These are phyloP conservation scores for Ondatra zibethicus DNA, from an alignment of 2,113 vertebrate species.

Conservation along the genomic window DNA sequence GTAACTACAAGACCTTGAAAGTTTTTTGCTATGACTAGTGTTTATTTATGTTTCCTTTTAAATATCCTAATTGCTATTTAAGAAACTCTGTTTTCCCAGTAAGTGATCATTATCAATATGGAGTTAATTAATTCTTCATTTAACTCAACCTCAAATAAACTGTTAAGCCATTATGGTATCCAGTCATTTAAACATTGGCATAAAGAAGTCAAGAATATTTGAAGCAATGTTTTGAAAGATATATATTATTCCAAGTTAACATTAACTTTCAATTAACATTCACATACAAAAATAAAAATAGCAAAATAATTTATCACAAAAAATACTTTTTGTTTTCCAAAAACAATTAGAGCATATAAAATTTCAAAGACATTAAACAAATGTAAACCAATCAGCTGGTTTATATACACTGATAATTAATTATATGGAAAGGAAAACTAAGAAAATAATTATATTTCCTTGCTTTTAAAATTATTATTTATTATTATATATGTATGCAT, in stretches of 20 bases:
- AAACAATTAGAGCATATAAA: not conserved
- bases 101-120: not conserved
- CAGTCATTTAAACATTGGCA: not conserved
- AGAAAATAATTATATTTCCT: not conserved
- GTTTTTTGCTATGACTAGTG: not conserved
- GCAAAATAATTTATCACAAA: not conserved
- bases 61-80: not conserved
- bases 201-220: not conserved
- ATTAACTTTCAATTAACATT: not conserved
- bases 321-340: not conserved
- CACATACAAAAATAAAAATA: not conserved
- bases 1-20: not conserved
- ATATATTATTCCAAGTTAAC: not conserved
- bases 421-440: not conserved
- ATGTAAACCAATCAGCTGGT: not conserved
- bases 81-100: not conserved
- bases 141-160: not conserved
- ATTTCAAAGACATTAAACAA: not conserved
- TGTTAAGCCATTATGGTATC: not conserved
- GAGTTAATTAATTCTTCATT: not conserved
- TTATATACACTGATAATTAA: not conserved
- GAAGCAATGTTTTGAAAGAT: not conserved
- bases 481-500: not conserved
- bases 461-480: not conserved
- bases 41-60: not conserved